phyloP scores from a whole-genome alignment of 2,797 vertebrate genomes.

The Megalops cyprinoides region DNA sequence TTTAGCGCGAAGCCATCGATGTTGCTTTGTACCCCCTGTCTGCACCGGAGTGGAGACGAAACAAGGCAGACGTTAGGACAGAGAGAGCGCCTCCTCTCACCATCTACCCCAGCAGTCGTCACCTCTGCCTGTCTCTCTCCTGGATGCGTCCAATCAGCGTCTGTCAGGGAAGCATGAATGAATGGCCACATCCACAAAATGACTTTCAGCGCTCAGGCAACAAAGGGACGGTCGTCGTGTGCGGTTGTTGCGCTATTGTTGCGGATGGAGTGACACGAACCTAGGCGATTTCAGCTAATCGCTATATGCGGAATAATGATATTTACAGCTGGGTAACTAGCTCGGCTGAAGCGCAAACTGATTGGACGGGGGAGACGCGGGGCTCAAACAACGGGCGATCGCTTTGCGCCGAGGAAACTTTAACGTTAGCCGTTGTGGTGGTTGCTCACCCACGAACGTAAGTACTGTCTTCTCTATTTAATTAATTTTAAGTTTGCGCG shows the following conservation, averaged over 20 bases:
- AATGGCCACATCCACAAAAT: constrained; percentile 22
- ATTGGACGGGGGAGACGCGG: background rate
- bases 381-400: background rate
- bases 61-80: constrained; percentile 28
- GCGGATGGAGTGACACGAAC: constrained; percentile 5
- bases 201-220: constrained; percentile 27
- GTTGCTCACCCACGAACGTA: background rate
- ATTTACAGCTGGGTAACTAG: constrained; percentile 11
- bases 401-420: constrained; percentile 7
- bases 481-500: background rate
- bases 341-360: constrained; percentile 14
- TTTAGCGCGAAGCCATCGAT: constrained; percentile 8
- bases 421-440: background rate
- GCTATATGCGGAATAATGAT: constrained; percentile 15
- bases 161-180: constrained; percentile 27
- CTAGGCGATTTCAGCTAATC: background rate
- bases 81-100: background rate
- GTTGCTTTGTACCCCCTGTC: background rate
- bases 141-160: constrained; percentile 28
- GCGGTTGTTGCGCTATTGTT: constrained; percentile 1
- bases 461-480: background rate
- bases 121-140: constrained; percentile 18
- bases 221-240: constrained; percentile 30
- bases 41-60: background rate
- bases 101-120: constrained; percentile 13